Conservation (phyloP, 2,888 invertebrate genomes). For the Macaria notata region DNA sequence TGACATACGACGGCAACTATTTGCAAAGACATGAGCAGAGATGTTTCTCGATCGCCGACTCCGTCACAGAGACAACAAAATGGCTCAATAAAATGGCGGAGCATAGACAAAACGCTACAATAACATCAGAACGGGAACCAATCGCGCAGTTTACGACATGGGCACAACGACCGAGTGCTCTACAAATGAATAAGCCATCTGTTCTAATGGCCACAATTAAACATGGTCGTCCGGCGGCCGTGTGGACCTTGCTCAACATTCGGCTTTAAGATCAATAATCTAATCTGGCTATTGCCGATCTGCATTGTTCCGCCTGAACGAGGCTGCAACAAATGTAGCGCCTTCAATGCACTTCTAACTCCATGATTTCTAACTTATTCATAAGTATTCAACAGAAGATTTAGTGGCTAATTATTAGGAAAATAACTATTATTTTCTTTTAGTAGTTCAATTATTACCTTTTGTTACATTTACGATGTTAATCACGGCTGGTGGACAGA, state of each 20-base stretch:
- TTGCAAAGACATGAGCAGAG: constrained; percentile 57
- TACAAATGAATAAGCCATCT: constrained; percentile 83
- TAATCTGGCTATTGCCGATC: constrained; percentile 35
- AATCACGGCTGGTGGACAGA: no score
- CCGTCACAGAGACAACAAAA: constrained; percentile 73
- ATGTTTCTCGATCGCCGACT: constrained; percentile 53
- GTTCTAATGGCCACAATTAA: constrained; percentile 81
- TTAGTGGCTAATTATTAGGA: neutral
- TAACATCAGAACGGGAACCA: constrained; percentile 81
- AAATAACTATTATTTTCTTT: no score
- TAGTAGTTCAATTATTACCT: no score
- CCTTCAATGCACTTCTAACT: constrained; percentile 1
- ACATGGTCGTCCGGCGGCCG: constrained; percentile 66
- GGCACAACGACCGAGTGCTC: constrained; percentile 79
- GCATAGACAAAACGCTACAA: constrained; percentile 82
- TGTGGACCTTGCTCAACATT: constrained; percentile 58
- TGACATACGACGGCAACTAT: constrained; percentile 30
- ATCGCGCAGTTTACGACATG: constrained; percentile 80
- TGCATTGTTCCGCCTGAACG: constrained; percentile 24
- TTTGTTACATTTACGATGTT: no score
- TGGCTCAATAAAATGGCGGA: constrained; percentile 75
- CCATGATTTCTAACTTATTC: no score
- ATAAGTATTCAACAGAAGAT: no score
- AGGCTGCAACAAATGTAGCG: constrained; percentile 12
- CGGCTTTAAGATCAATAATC: constrained; percentile 60